Evolutionary conservation across 2,113 vertebrate species (phyloP), one percentile per base, ranked within the genome.

Genomic region (Garra rufa): DNA sequence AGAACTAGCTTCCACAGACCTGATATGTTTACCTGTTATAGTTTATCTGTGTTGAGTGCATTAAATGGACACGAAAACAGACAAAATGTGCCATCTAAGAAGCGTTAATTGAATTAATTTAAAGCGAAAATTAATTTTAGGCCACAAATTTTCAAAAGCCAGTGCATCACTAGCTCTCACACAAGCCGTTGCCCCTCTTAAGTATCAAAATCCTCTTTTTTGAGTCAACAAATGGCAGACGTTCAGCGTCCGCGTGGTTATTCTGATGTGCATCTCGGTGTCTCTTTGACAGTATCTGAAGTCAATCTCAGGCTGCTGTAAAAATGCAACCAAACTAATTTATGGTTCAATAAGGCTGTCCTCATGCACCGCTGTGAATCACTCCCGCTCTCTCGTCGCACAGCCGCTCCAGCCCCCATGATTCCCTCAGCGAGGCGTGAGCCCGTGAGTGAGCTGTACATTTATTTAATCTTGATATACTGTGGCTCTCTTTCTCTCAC

Each of bases 391-490:
- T 80, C 69, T 81, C 50, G 28, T 83, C 38, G 30, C 8, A 3
- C 63, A 67, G 17, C 63, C 63, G 17, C 63, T 55, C 28, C 44
- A 41, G 65, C 84, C 83, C 71, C 67, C 63, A 30, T 79, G 84
- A 85, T 69, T 76, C 85, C 70, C 61, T 41, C 84, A 61, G 79
- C 84, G 55, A 76, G 30, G 65, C 85, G 52, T 81, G 84, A 84
- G 73, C 34, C 71, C 0, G 70, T 81, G 87, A 86, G 83, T 80
- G 65, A 78, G 69, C 84, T 86, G 85, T 88, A 85, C 84, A 86
- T 88, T 88, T 86, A 86, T 86, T 88, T 86, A 88, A 85, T 86
- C 73, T 80, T 86, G 80, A 88, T 88, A 83, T 81, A 84, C 85
- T 88, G 82, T 86, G 82, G 82, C 63, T 69, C 84, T 63, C 61